Conservation (phyloP, 1,140 invertebrate species). For the Mercenaria mercenaria region DNA sequence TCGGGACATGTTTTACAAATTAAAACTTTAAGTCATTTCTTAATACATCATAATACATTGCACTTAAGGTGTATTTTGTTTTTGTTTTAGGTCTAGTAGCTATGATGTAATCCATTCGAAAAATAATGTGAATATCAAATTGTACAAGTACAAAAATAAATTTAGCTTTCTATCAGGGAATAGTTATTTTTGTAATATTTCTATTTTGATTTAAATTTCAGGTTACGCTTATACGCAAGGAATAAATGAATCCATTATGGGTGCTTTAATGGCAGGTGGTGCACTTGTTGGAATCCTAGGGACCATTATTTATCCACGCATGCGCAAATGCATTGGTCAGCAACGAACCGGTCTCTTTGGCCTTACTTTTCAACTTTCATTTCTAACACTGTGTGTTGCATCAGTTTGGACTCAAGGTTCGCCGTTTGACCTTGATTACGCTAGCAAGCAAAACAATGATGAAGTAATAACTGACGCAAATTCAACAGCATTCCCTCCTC, state of each 20-base stretch:
- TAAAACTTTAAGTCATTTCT: too few relatives aligned
- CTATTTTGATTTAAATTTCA: conserved; percentile 66
- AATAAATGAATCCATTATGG: conserved; percentile 85
- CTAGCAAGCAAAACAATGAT: background rate
- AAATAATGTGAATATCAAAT: too few relatives aligned
- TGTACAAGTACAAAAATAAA: too few relatives aligned
- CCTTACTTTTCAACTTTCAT: conserved; percentile 80
- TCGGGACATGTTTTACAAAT: too few relatives aligned
- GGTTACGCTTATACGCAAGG: conserved; percentile 87
- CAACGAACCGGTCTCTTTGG: conserved; percentile 85
- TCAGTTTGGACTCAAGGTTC: conserved; percentile 88
- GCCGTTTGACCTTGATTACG: conserved; percentile 86
- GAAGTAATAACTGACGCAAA: background rate
- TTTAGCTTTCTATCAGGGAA: too few relatives aligned
- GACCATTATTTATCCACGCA: conserved; percentile 85
- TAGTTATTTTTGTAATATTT: too few relatives aligned
- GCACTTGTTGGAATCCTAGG: conserved; percentile 87
- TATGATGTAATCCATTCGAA: too few relatives aligned
- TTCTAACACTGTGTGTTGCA: conserved; percentile 86
- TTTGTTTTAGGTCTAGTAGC: too few relatives aligned
- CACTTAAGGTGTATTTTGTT: too few relatives aligned
- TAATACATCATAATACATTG: too few relatives aligned
- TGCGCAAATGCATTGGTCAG: conserved; percentile 84
- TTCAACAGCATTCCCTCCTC: background rate
- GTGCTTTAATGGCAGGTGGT: conserved; percentile 86